Percentiles rank a stretch among this genome's conserved stretches.
Conservation (phyloP, 2,888 invertebrate species). For the Leptopilina myrica region DNA sequence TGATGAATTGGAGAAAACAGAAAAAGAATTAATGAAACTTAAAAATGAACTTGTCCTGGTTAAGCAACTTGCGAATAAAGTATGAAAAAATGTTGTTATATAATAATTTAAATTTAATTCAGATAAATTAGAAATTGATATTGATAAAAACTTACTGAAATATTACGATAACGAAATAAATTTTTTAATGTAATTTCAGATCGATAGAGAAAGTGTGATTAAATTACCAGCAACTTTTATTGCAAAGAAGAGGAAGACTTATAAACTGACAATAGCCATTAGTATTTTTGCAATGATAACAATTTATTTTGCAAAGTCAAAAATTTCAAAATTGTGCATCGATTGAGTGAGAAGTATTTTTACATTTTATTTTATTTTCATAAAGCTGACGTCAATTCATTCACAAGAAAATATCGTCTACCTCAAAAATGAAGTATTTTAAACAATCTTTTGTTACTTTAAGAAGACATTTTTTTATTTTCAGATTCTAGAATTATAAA, state of each 20-base stretch:
- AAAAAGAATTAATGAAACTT: constrained; percentile 56
- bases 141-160: background rate
- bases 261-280: constrained; percentile 62
- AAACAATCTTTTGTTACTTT: background rate
- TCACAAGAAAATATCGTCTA: constrained; percentile 30
- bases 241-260: constrained; percentile 56
- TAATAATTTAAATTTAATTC: background rate
- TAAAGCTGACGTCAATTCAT: constrained; percentile 23
- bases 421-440: constrained; percentile 40
- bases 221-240: constrained; percentile 65
- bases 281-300: constrained; percentile 62
- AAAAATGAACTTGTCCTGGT: constrained; percentile 58
- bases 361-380: constrained; percentile 39
- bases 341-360: constrained; percentile 49
- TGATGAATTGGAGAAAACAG: constrained; percentile 58
- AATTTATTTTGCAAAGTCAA: constrained; percentile 63
- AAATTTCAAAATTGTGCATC: constrained; percentile 60
- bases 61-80: constrained; percentile 58
- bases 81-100: constrained; percentile 30
- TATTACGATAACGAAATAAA: background rate
- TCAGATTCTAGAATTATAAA: constrained; percentile 1
- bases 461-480: background rate
- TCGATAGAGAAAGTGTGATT: constrained; percentile 59
- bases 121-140: background rate
- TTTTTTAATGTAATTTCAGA: constrained; percentile 52